phyloP scores from a whole-genome alignment of 2,797 vertebrate species.

The Dendrocincla tyrannina region DNA sequence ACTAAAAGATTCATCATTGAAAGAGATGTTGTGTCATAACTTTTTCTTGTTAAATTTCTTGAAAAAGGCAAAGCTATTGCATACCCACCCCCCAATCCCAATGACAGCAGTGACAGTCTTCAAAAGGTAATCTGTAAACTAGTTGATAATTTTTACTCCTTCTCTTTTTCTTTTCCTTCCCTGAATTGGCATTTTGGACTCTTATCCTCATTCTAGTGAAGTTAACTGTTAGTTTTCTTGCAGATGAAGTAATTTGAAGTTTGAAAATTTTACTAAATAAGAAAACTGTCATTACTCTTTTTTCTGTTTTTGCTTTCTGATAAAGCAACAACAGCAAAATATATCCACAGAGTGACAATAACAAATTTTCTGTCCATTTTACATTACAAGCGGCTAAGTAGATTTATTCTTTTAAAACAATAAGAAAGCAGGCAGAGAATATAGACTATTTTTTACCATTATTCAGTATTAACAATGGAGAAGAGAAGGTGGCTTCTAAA shows the following conservation, averaged over 20 bases:
- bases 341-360: background rate
- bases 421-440: background rate
- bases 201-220: background rate
- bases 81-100: too few relatives aligned
- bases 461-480: conserved; percentile 53
- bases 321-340: background rate
- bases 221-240: background rate
- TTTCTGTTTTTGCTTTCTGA: background rate
- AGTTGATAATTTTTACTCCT: background rate
- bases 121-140: background rate
- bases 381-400: background rate
- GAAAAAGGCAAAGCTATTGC: background rate
- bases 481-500: conserved; percentile 68
- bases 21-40: background rate
- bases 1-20: background rate
- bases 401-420: conserved; percentile 39
- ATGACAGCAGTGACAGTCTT: background rate
- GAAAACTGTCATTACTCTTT: background rate
- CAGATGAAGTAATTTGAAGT: background rate
- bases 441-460: conserved; percentile 17
- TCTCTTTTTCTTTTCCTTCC: background rate
- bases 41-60: background rate
- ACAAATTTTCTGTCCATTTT: background rate
- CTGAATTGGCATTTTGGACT: background rate
- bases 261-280: background rate